A percentile compares a stretch with the other conserved stretches of the same genome.
These are phyloP conservation scores for Lutra lutra DNA, from an alignment of 2,797 vertebrate genomes.

Conservation along the genomic window DNA sequence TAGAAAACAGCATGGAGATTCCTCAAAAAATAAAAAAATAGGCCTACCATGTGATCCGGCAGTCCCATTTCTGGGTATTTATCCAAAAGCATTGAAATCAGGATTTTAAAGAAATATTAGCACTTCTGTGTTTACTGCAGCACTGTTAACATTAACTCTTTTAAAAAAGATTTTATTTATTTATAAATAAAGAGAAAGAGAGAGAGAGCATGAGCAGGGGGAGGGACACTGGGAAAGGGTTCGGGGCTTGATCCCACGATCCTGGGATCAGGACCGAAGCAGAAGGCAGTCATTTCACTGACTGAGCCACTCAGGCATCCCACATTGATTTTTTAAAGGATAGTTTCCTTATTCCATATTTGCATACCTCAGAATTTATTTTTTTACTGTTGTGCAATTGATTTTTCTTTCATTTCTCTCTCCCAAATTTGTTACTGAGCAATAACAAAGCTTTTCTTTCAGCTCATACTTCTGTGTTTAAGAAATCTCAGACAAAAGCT, in stretches of 20 bases:
- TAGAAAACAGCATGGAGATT: background rate
- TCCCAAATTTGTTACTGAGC: background rate
- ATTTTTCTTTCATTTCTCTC: background rate
- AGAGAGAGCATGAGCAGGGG: background rate
- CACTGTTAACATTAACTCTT: background rate
- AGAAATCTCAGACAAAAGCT: background rate
- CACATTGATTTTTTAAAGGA: background rate
- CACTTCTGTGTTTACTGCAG: background rate
- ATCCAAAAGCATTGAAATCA: background rate
- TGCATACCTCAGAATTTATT: background rate
- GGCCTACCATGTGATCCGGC: background rate
- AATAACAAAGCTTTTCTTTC: background rate
- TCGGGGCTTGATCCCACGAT: background rate
- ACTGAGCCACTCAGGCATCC: background rate
- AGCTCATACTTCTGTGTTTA: background rate
- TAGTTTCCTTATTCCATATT: background rate
- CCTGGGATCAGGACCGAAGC: background rate
- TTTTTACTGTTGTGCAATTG: background rate
- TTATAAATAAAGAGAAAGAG: background rate
- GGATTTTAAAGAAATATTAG: background rate
- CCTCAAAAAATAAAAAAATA: background rate
- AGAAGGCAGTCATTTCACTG: background rate
- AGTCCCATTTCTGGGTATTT: background rate
- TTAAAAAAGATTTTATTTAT: background rate
- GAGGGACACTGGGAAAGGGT: background rate